A percentile compares a stretch with the other conserved stretches of the same genome.
These are phyloP conservation scores for Drosophila seguyi DNA, from an alignment of 1,140 invertebrate genomes.

Conservation along the genomic window DNA sequence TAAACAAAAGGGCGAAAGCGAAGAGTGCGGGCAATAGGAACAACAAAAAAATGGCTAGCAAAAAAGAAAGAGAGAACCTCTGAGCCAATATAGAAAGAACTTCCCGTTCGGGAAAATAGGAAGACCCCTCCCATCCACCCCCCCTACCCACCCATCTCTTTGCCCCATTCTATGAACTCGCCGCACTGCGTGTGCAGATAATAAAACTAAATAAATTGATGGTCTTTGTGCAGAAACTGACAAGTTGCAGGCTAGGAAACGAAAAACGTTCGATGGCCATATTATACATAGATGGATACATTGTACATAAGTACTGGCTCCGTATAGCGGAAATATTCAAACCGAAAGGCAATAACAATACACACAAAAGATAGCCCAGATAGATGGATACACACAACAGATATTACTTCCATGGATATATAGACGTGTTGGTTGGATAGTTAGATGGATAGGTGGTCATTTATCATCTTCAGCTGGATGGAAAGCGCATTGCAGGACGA, in stretches of 20 bases:
- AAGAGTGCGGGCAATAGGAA: slow-evolving; percentile 1
- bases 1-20: slow-evolving; percentile 62
- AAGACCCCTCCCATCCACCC: background rate
- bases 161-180: slow-evolving; percentile 22
- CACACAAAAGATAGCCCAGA: slow-evolving; percentile 59
- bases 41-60: slow-evolving; percentile 30
- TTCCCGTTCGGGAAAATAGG: slow-evolving; percentile 35
- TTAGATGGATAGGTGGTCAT: slow-evolving; percentile 56
- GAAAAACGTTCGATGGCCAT: slow-evolving; percentile 72
- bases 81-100: slow-evolving; percentile 47
- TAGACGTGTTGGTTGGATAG: slow-evolving; percentile 2
- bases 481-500: slow-evolving; percentile 42
- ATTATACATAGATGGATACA: slow-evolving; percentile 29
- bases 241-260: slow-evolving; percentile 69
- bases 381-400: slow-evolving; percentile 51
- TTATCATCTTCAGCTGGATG: slow-evolving; percentile 63
- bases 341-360: slow-evolving; percentile 47
- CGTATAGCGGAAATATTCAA: slow-evolving; percentile 45
- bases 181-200: slow-evolving; percentile 78
- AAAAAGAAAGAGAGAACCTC: slow-evolving; percentile 36
- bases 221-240: slow-evolving; percentile 81
- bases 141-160: background rate
- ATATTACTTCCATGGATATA: slow-evolving; percentile 39
- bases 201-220: slow-evolving; percentile 84
- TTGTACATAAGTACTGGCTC: slow-evolving; percentile 17